Evolutionary conservation across 35 echinoderm and acorn worm genomes (phyloP), one percentile per base, ranked within the genome.

Genomic region (Ptychodera flava): DNA sequence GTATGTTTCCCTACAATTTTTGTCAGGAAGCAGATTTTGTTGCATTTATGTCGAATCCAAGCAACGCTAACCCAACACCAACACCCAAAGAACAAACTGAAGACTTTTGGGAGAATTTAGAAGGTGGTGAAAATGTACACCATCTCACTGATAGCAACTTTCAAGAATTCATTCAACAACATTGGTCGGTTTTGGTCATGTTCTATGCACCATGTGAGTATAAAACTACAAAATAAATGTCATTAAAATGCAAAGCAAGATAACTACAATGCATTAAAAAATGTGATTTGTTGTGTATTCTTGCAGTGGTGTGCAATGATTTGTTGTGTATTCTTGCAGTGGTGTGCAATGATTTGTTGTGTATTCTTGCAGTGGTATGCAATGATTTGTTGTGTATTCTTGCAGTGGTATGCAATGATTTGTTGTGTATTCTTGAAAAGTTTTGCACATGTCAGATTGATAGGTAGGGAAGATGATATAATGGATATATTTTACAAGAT

Each of bases 191-290:
- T 0, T 37, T 99, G 82, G 90, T 99, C 2, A 99, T 99, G 96
- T 99, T 99, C 53, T 99, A 90, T 92, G 96, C 96, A 31, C 93
- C 96, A 22, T 99, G 96, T 99, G 84, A 99, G 96, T 98, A 35
- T n/a, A n/a, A n/a, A n/a, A n/a, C n/a, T n/a, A n/a, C n/a, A n/a
- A n/a, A n/a, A n/a, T n/a, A n/a, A n/a, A n/a, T n/a, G n/a, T n/a
- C n/a, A n/a, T n/a, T n/a, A n/a, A n/a, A n/a, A n/a, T n/a, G n/a
- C n/a, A n/a, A n/a, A n/a, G n/a, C n/a, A n/a, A n/a, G n/a, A n/a
- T n/a, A n/a, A n/a, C n/a, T n/a, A n/a, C n/a, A n/a, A n/a, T n/a
- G n/a, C n/a, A n/a, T n/a, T n/a, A n/a, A 64, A 64, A 6, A 64
- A 12, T 64, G 6, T 64, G 45, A 12, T 64, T 12, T 64, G 45